Conservation (phyloP, 2,888 invertebrate genomes). For the Ecliptopera silaceata region DNA sequence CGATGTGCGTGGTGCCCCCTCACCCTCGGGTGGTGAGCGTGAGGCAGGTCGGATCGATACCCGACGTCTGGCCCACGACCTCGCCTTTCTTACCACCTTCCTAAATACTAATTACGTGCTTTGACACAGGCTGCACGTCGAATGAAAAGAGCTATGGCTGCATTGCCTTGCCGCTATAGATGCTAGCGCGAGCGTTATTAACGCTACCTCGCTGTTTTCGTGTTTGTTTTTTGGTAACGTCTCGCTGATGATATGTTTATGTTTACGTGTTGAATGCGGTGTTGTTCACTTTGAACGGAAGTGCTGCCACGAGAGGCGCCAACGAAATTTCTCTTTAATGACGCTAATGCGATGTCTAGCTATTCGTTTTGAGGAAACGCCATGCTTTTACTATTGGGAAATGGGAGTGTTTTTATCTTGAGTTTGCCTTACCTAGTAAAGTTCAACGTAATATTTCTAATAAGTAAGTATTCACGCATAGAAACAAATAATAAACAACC, state of each 20-base stretch:
- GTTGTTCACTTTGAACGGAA: slow-evolving; percentile 33
- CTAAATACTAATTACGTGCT: slow-evolving; percentile 84
- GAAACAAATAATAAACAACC: too few species aligned
- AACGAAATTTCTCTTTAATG: slow-evolving; percentile 22
- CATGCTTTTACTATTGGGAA: background rate
- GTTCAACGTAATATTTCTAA: too few species aligned
- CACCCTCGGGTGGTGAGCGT: slow-evolving; percentile 62
- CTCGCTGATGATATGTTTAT: slow-evolving; percentile 48
- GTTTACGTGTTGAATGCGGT: slow-evolving; percentile 48
- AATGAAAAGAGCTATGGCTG: slow-evolving; percentile 77
- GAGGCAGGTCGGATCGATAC: slow-evolving; percentile 86
- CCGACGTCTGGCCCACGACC: slow-evolving; percentile 85
- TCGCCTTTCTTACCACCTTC: slow-evolving; percentile 83
- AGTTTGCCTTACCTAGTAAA: background rate
- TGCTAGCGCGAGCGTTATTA: slow-evolving; percentile 72
- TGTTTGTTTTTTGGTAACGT: slow-evolving; percentile 67
- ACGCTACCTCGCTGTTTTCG: slow-evolving; percentile 59
- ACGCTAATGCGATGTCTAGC: slow-evolving; percentile 22
- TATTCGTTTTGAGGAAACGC: slow-evolving; percentile 12
- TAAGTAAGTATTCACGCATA: too few species aligned
- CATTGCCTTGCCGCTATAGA: slow-evolving; percentile 44
- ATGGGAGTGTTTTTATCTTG: background rate
- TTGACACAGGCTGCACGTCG: slow-evolving; percentile 80
- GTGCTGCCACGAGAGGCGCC: slow-evolving; percentile 11
- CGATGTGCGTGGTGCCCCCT: slow-evolving; percentile 77